phyloP scores from a whole-genome alignment of 2,888 invertebrate species.

The Sarcophaga subvicina region DNA sequence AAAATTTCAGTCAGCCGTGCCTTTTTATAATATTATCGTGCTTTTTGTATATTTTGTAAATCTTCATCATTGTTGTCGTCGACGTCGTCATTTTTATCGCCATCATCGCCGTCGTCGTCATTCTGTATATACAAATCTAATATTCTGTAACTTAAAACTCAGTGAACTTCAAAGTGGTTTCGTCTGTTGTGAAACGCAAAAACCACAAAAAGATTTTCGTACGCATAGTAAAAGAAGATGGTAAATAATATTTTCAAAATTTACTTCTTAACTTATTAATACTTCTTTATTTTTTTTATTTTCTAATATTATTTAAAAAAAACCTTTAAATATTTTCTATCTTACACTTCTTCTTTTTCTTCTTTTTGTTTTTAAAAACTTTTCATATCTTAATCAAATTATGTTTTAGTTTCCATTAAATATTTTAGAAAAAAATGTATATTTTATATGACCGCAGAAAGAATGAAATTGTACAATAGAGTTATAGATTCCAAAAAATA shows the following conservation, averaged over 20 bases:
- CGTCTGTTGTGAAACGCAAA: slow-evolving; percentile 56
- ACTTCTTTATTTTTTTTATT: slow-evolving; percentile 55
- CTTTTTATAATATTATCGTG: slow-evolving; percentile 68
- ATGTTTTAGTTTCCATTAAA: too few species aligned
- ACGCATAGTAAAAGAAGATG: slow-evolving; percentile 79
- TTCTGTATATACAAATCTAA: slow-evolving; percentile 52
- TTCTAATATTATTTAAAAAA: not conserved
- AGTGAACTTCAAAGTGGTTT: slow-evolving; percentile 67
- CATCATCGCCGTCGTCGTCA: slow-evolving; percentile 46
- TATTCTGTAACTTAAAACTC: slow-evolving; percentile 53
- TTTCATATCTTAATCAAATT: not conserved
- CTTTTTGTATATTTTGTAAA: slow-evolving; percentile 69
- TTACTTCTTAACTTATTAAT: slow-evolving; percentile 65
- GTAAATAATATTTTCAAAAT: slow-evolving; percentile 74
- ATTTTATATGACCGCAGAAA: too few species aligned
- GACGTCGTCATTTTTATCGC: slow-evolving; percentile 29
- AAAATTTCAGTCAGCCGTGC: slow-evolving; percentile 68
- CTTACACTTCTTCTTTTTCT: not conserved
- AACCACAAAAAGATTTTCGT: slow-evolving; percentile 76
- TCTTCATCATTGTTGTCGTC: slow-evolving; percentile 55
- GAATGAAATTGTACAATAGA: too few species aligned
- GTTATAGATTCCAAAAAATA: not conserved
- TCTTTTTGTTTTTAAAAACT: not conserved
- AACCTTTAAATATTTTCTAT: not conserved
- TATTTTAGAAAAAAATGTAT: too few species aligned